Evolutionary conservation across 1,140 invertebrate species (phyloP), one percentile per base, ranked within the genome.

Genomic region (Oscheius sp.): DNA sequence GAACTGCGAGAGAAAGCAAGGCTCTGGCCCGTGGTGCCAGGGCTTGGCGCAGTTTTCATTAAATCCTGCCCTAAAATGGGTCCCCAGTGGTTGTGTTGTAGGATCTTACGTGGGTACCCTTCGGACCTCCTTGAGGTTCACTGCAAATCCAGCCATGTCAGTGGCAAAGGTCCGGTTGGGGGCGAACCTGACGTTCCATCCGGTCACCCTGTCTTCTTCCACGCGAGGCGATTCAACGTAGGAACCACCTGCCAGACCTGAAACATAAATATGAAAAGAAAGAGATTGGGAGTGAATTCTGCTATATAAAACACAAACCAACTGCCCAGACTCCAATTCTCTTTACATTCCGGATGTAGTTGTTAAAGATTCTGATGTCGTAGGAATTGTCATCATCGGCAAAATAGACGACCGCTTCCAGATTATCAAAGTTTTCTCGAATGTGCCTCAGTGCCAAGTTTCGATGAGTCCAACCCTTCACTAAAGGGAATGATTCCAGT

Each of bases 61-160:
- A 91, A 85, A 98, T 97, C 69, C 88, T 85, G 0, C 92, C 93
- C 46, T 92, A 87, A 32, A 62, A 74, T 23, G n/a, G n/a, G n/a
- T n/a, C n/a, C n/a, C n/a, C n/a, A 63, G n/a, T n/a, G n/a, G n/a
- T 18, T 63, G 10, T 36, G 26, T 10, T 63, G 10, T 7, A 36
- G 10, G 26, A 32, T 63, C 15, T 18, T 32, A n/a, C 18, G 23
- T n/a, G 18, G 10, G 7, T 3, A 91, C 88, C 1, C 90, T 87
- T 1, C 92, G 85, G 26, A 98, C 87, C 13, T 95, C 85, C 23
- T 90, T 88, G 1, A 95, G 84, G 85, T 94, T 95, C 15, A 99
- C 91, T 18, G 93, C 94, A 87, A 99, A 99, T 1, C 93, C 95
- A 1, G 95, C 95, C 96, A 99, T 99, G 81, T 99, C 97, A 31